Conservation (phyloP, 2,888 invertebrate species). For the Drosophila anceps region DNA sequence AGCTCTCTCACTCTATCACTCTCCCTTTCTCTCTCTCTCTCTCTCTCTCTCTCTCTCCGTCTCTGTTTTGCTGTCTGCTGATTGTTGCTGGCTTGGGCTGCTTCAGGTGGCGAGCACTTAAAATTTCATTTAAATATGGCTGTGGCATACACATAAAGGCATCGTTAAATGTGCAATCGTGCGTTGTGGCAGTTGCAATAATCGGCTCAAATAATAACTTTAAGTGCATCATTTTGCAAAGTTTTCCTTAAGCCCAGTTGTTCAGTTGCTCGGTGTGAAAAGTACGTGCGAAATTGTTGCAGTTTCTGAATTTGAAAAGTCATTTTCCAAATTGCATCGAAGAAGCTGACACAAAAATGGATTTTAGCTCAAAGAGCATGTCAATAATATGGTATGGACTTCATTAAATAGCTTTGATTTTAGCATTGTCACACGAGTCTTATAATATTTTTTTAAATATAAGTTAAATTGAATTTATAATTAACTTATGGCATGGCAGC, state of each 20-base stretch:
- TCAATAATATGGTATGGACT: neutral
- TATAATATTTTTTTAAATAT: no score
- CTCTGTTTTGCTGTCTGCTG: slow-evolving; percentile 10
- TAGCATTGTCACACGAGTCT: neutral
- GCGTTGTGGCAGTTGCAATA: slow-evolving; percentile 71
- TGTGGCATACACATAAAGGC: slow-evolving; percentile 44
- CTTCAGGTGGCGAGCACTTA: slow-evolving; percentile 62
- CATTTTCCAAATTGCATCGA: slow-evolving; percentile 49
- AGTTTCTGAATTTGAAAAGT: slow-evolving; percentile 32
- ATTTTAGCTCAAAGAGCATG: slow-evolving; percentile 11
- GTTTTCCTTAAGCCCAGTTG: slow-evolving; percentile 46
- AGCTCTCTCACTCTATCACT: neutral
- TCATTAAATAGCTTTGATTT: neutral
- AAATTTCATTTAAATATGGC: slow-evolving; percentile 77
- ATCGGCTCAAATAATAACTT: slow-evolving; percentile 77
- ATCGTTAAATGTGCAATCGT: slow-evolving; percentile 76
- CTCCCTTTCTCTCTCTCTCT: slow-evolving; percentile 8
- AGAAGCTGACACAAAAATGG: slow-evolving; percentile 15
- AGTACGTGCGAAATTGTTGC: slow-evolving; percentile 61
- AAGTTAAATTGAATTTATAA: no score
- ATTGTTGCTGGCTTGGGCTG: slow-evolving; percentile 25
- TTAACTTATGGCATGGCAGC: no score
- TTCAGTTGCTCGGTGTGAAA: slow-evolving; percentile 11
- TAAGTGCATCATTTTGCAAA: slow-evolving; percentile 74
- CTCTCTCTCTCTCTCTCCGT: slow-evolving; percentile 3